Conservation (phyloP, 2,888 invertebrate genomes). For the Microctonus brassicae region DNA sequence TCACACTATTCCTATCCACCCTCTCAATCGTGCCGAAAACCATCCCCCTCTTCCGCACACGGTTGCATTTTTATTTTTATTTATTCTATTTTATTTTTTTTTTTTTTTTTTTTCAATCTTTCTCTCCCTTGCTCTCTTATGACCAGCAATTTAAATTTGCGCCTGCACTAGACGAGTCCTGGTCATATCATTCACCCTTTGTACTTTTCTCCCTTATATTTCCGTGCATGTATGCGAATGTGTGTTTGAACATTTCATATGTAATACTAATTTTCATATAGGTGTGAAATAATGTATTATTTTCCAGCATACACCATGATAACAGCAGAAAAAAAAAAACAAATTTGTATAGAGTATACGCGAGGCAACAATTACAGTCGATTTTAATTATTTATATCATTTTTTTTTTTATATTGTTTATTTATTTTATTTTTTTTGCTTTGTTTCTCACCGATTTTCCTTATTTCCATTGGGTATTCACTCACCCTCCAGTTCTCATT, state of each 20-base stretch:
- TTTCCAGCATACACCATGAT: background rate
- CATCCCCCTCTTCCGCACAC: slow-evolving; percentile 33
- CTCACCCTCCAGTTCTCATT: background rate
- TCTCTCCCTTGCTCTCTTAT: slow-evolving; percentile 22
- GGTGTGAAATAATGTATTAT: slow-evolving; percentile 15
- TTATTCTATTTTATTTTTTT: too few relatives aligned
- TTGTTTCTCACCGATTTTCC: background rate
- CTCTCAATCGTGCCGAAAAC: slow-evolving; percentile 44
- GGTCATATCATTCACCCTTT: slow-evolving; percentile 32
- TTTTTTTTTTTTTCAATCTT: slow-evolving; percentile 29
- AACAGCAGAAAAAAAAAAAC: background rate
- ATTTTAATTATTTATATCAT: slow-evolving; percentile 10
- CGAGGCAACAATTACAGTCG: too few relatives aligned
- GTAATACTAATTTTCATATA: slow-evolving; percentile 25
- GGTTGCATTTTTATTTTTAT: slow-evolving; percentile 11
- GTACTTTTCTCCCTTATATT: background rate
- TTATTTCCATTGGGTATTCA: background rate
- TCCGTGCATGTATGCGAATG: background rate
- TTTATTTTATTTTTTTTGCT: background rate
- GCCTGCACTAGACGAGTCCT: slow-evolving; percentile 32
- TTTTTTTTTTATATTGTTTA: background rate
- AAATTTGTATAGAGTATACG: too few relatives aligned
- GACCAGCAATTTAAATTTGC: slow-evolving; percentile 22
- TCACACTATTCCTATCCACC: slow-evolving; percentile 50
- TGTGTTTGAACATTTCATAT: slow-evolving; percentile 20